Evolutionary conservation across 2,888 invertebrate species (phyloP), one percentile per base, ranked within the genome.

Genomic region (Bellardia pandia): DNA sequence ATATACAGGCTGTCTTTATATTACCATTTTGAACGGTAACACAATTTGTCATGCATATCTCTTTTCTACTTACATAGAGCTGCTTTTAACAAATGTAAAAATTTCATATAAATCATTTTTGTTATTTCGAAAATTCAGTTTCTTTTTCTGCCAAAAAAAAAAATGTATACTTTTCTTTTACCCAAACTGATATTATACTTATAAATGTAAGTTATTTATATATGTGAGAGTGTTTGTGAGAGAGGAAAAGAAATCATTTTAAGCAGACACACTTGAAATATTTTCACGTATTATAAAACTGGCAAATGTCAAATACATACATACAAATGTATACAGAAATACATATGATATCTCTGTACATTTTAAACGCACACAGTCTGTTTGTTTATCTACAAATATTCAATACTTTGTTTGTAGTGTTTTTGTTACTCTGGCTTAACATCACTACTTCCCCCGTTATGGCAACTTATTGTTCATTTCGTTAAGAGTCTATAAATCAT

Each of bases 251-350:
- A 48, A n/a, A 56, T 40, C 84, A 42, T 40, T 72, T 78, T 64
- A 68, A 76, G 71, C 83, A 88, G 86, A 86, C 84, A 88, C 88
- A 90, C 91, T 91, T 89, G 90, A 91, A 91, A 92, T 92, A 91
- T 90, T 92, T 92, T 89, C 92, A 91, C 92, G 92, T 92, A 91
- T 91, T 90, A 90, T 89, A 88, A 90, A 91, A 79, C 87, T 82
- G 79, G 80, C 92, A 91, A 92, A 92, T 92, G 92, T 91, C 91
- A 91, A 90, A 90, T 71, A 82, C 87, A 86, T 58, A 69, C 69
- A 23, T 23, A 23, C 23, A n/a, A n/a, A n/a, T n/a, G n/a, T n/a
- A 23, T 23, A 23, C 23, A 23, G n/a, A n/a, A n/a, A n/a, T 23
- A 23, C 23, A 69, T 11, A 40, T 51, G 2, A 11, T 45, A 45